Evolutionary conservation across 1,140 invertebrate genomes (phyloP), one percentile per base, ranked within the genome.

Genomic region (Bursaphelenchus mucronatus): DNA sequence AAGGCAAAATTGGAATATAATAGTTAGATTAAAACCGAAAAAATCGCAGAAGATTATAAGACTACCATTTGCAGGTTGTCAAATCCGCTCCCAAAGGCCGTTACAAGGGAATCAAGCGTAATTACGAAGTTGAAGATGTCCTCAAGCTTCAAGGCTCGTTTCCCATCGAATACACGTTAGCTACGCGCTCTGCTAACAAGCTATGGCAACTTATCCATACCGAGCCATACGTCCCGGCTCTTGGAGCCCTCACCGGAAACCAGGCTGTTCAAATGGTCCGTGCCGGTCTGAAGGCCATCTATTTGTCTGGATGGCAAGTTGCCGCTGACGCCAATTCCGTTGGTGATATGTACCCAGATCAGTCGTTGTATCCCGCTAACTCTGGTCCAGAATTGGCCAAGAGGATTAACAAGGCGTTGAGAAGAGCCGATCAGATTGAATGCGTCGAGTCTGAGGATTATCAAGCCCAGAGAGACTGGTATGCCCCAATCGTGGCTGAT

Each of bases 251-350:
- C 11, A 83, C 82, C 17, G 82, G 82, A 59, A 81, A 81, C 57
- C 82, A 82, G 51, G 82, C 82, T 17, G 80, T 83, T 47, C 82
- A 82, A 67, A 82, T 83, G 77, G 82, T 83, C 43, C 73, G 78
- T 43, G 82, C 82, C 40, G 82, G 82, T 15, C 67, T 82, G 13
- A 73, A 82, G 56, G 82, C 82, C 19, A 82, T 82, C 52, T 83
- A 82, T 52, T 63, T 83, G 4, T 83, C 82, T 13, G 81, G 82
- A 30, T 82, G 82, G 82, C 82, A 82, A 75, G 82, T 83, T 8
- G 82, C 81, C 51, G 82, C 82, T 30, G 81, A 82, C 65, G 76
- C 71, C 6, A 82, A 82, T 62, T 66, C 67, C 46, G 68, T 72
- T 6, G 81, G 80, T 54, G 71, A 81, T 53, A 83, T 82, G 81